Percentiles rank a stretch among this genome's conserved stretches.
phyloP scores from a whole-genome alignment of 2,888 invertebrate species.

The Scaptomyza cyrtandrae region DNA sequence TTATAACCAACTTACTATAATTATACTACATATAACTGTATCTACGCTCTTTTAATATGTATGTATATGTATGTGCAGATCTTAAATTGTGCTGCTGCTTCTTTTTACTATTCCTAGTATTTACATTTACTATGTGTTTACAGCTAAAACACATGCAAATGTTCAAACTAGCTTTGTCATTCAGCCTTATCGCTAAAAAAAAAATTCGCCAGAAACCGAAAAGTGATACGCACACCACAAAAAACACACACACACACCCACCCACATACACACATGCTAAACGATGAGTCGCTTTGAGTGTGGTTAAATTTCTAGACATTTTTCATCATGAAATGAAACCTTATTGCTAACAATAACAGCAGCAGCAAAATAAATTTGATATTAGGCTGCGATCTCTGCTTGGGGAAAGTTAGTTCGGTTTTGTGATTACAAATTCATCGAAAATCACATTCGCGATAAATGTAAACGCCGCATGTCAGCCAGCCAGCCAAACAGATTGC shows the following conservation, averaged over 20 bases:
- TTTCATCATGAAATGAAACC: neutral
- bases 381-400: neutral
- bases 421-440: neutral
- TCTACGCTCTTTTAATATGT: neutral
- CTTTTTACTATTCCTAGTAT: neutral
- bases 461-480: neutral
- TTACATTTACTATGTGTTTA: slow-evolving; percentile 1
- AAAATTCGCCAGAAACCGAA: slow-evolving; percentile 14
- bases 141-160: slow-evolving; percentile 18
- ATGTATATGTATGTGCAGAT: slow-evolving; percentile 1
- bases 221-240: slow-evolving; percentile 22
- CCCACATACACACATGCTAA: slow-evolving; percentile 9
- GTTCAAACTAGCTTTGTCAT: slow-evolving; percentile 39
- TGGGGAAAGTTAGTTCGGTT: neutral
- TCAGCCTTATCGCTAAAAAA: slow-evolving; percentile 33
- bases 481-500: neutral
- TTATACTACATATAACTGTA: slow-evolving; percentile 5
- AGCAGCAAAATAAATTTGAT: slow-evolving; percentile 2
- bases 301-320: slow-evolving; percentile 21
- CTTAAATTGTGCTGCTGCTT: slow-evolving; percentile 1
- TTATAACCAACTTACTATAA: neutral
- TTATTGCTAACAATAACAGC: slow-evolving; percentile 8
- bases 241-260: slow-evolving; percentile 6
- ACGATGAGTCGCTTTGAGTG: slow-evolving; percentile 5
- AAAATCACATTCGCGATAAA: neutral